Evolutionary conservation across 1,140 invertebrate species (phyloP).

Genomic region (Drosophila mayri): DNA sequence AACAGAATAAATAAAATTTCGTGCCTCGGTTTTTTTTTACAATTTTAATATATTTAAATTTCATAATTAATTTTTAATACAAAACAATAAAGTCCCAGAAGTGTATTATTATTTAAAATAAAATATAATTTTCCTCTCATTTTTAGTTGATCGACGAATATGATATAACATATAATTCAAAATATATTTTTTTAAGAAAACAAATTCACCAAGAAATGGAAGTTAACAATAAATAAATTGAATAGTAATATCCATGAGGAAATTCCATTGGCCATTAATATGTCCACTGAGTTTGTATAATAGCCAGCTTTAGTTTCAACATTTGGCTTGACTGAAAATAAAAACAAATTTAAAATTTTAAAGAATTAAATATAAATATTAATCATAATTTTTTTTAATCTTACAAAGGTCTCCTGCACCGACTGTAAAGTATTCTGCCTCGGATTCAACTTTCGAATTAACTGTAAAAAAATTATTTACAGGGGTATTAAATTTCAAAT

Average conservation of each 20-base stretch:
- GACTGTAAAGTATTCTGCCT: constrained; percentile 4
- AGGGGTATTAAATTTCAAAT: background rate
- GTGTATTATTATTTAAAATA: background rate
- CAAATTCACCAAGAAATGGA: background rate
- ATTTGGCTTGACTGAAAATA: constrained; percentile 2
- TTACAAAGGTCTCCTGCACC: background rate
- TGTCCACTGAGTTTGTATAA: constrained; percentile 1
- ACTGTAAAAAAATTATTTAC: background rate
- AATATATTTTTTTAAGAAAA: background rate
- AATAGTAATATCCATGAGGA: constrained; percentile 15
- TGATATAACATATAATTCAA: no score
- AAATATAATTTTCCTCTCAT: background rate
- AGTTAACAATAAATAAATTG: background rate
- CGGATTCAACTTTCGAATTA: background rate
- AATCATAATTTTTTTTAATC: background rate
- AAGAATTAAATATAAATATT: background rate
- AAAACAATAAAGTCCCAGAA: background rate
- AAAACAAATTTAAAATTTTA: background rate
- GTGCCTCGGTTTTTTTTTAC: no score
- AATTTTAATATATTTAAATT: background rate
- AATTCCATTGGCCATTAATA: background rate
- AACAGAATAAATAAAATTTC: no score
- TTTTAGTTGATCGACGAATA: background rate
- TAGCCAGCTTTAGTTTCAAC: constrained; percentile 14
- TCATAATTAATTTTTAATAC: background rate